Conservation (phyloP, 2,888 invertebrate genomes). For the Ectemnius lituratus region DNA sequence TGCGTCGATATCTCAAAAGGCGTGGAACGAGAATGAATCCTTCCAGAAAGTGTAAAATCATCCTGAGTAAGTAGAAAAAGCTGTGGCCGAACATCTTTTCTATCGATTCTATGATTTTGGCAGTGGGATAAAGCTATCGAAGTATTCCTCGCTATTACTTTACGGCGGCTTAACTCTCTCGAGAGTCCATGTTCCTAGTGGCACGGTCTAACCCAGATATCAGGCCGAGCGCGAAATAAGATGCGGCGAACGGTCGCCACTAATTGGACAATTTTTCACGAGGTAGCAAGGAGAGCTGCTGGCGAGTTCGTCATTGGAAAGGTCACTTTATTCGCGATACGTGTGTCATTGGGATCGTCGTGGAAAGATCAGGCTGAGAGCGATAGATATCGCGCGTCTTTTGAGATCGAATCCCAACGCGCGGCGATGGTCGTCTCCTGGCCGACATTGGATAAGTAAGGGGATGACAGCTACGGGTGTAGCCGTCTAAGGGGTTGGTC, state of each 20-base stretch:
- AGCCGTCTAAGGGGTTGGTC: constrained; percentile 67
- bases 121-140: not conserved
- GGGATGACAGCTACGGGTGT: constrained; percentile 68
- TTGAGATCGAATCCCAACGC: constrained; percentile 56
- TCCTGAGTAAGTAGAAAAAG: not conserved
- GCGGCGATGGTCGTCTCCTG: constrained; percentile 42
- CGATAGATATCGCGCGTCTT: constrained; percentile 58
- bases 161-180: not conserved
- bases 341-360: constrained; percentile 14
- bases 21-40: not conserved
- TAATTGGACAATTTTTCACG: constrained; percentile 2
- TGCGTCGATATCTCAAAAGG: not conserved
- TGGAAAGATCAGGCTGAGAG: constrained; percentile 11
- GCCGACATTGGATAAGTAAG: constrained; percentile 70
- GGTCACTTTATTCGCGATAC: constrained; percentile 14
- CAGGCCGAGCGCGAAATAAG: not conserved
- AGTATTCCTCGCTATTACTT: too few species aligned
- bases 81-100: not conserved
- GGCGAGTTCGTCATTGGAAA: not conserved
- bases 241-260: not conserved
- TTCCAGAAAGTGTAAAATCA: not conserved
- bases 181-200: not conserved
- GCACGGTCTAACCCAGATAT: not conserved
- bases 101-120: not conserved
- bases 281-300: not conserved